Conservation (phyloP, 2,797 vertebrate genomes). For the Hirundo rustica region DNA sequence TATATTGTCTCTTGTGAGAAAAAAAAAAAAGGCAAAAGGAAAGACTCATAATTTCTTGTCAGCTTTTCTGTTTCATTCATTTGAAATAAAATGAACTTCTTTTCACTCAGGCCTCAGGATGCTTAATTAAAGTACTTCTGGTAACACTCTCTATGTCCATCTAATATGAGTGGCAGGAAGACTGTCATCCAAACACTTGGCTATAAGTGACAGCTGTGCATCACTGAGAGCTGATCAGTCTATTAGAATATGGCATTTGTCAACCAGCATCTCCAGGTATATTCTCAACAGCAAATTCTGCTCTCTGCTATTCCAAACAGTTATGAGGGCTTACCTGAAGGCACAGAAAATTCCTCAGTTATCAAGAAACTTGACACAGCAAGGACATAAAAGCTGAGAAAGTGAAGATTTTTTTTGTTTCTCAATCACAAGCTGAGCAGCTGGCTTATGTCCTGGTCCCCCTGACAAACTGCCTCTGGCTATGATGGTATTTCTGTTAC, state of each 20-base stretch:
- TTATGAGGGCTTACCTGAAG: background rate
- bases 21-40: background rate
- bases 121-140: background rate
- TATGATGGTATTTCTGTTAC: background rate
- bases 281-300: background rate
- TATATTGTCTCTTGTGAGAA: background rate
- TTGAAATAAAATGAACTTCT: background rate
- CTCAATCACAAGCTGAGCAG: background rate
- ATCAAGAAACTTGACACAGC: background rate
- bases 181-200: background rate
- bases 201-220: background rate
- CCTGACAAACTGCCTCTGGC: background rate
- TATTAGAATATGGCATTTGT: background rate
- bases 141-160: background rate
- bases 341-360: background rate
- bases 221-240: background rate
- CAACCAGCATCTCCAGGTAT: fast-evolving
- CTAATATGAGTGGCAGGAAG: background rate
- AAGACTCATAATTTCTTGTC: background rate
- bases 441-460: background rate
- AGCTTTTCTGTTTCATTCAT: background rate
- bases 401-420: background rate
- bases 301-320: background rate
- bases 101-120: background rate
- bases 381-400: background rate